phyloP scores from a whole-genome alignment of 2,113 vertebrate species.

The Bubo scandiacus region DNA sequence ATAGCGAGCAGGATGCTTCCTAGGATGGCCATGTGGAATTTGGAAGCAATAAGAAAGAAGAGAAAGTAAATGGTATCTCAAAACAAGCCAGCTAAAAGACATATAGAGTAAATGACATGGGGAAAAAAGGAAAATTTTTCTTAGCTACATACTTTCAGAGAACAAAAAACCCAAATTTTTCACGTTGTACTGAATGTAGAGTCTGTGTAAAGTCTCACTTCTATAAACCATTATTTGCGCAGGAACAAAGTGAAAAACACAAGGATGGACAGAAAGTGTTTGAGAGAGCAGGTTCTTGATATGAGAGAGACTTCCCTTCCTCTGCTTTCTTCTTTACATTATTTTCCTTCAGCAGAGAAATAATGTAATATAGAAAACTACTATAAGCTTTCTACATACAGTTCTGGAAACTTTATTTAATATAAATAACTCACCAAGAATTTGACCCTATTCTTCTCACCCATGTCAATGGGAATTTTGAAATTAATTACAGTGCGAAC shows the following conservation, averaged over 20 bases:
- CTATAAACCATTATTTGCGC: not conserved
- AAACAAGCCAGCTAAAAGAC: not conserved
- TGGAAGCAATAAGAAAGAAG: not conserved
- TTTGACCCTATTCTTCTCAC: not conserved
- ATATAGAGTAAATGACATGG: not conserved
- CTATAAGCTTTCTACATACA: not conserved
- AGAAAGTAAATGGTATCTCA: not conserved
- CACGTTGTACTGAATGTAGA: not conserved
- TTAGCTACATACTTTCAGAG: not conserved
- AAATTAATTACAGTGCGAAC: not conserved
- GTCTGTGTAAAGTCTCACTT: not conserved
- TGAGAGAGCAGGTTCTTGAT: not conserved
- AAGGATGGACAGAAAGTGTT: not conserved
- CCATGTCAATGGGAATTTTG: not conserved
- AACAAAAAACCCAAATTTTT: not conserved
- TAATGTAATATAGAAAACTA: not conserved
- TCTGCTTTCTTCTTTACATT: not conserved
- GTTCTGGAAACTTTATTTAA: not conserved
- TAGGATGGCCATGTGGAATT: fast-evolving
- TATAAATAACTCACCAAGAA: not conserved
- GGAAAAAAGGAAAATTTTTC: not conserved
- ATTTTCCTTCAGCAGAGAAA: not conserved
- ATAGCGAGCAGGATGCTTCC: not conserved
- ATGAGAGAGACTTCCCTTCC: not conserved
- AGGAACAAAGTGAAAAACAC: not conserved